Percentiles rank a stretch among this genome's conserved stretches.
Evolutionary conservation across 2,113 vertebrate species (phyloP).

Genomic region (Poicephalus meyeri): DNA sequence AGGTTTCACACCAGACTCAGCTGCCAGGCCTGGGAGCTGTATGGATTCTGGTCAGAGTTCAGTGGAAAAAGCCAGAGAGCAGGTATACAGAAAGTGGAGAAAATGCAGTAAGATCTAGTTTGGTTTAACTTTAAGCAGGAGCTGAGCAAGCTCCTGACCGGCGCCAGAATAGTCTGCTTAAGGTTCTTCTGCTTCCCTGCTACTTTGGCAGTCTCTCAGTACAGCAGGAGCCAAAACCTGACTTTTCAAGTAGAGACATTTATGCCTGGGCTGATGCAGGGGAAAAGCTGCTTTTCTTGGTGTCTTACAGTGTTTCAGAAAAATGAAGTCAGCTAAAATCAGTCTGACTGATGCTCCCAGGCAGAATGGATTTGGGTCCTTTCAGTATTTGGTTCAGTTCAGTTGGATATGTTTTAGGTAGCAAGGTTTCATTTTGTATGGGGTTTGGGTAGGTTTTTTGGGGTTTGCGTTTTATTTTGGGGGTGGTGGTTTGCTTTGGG

Average conservation of each 20-base stretch:
- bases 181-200: background rate
- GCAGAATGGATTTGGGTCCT: background rate
- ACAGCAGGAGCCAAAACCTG: background rate
- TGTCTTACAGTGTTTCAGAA: background rate
- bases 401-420: background rate
- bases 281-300: background rate
- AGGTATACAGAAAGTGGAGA: background rate
- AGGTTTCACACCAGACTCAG: background rate
- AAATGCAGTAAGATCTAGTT: background rate
- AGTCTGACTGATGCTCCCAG: background rate
- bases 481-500: background rate
- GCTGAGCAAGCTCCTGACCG: background rate
- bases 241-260: background rate
- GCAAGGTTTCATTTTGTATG: background rate
- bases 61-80: background rate
- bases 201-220: background rate
- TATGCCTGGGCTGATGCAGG: background rate
- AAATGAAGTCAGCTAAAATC: background rate
- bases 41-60: background rate
- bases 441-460: background rate
- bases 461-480: background rate
- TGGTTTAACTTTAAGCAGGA: background rate
- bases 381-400: background rate
- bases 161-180: background rate
- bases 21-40: background rate